Conservation (phyloP, 2,888 invertebrate species). For the Lithosia quadra region DNA sequence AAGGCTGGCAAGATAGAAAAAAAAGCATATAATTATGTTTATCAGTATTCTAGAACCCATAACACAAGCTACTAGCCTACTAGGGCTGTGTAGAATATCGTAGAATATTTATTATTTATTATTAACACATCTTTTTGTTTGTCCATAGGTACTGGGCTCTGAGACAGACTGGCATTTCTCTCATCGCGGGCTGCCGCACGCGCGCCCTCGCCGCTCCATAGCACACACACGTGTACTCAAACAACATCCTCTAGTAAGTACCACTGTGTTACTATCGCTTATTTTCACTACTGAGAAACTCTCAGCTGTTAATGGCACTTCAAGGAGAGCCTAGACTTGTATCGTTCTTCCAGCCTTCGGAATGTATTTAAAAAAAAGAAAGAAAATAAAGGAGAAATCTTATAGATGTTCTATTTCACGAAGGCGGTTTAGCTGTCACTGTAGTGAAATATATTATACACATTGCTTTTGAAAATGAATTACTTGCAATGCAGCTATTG, state of each 20-base stretch:
- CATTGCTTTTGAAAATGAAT: too few relatives aligned
- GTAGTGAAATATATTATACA: too few relatives aligned
- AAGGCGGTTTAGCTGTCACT: too few relatives aligned
- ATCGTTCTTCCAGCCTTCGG: not conserved
- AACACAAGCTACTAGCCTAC: too few relatives aligned
- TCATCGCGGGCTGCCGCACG: conserved; percentile 96
- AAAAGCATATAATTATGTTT: too few relatives aligned
- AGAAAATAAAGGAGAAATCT: not conserved
- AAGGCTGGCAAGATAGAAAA: too few relatives aligned
- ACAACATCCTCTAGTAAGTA: conserved; percentile 96
- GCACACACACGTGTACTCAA: conserved; percentile 95
- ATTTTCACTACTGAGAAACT: not conserved
- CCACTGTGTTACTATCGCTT: not conserved
- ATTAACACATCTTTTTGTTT: conserved; percentile 1
- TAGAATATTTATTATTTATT: too few relatives aligned
- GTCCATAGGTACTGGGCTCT: conserved; percentile 93
- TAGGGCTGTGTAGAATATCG: too few relatives aligned
- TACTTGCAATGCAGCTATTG: too few relatives aligned
- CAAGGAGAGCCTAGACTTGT: not conserved
- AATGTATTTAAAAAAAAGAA: not conserved
- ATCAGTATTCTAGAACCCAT: too few relatives aligned
- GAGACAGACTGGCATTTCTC: conserved; percentile 97
- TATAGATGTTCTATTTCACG: too few relatives aligned
- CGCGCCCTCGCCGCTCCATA: conserved; percentile 95
- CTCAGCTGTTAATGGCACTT: not conserved